Evolutionary conservation across 1,140 invertebrate genomes (phyloP).

Genomic region (Euura lappo): DNA sequence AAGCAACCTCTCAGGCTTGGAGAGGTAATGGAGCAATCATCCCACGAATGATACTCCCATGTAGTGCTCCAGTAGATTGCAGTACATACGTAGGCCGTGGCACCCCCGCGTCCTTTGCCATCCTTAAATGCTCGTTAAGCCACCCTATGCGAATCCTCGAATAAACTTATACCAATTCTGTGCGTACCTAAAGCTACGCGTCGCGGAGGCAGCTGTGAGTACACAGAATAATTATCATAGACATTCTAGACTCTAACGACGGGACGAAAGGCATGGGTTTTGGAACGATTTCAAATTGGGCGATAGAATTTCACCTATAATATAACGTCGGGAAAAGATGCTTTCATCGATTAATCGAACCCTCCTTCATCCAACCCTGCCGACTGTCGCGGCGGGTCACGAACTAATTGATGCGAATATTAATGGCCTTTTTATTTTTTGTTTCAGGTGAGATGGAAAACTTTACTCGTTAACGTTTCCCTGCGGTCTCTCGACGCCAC

Average conservation of each 20-base stretch:
- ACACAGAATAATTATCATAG: too few species aligned
- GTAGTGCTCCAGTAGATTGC: neutral
- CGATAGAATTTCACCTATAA: neutral
- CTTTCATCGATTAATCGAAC: neutral
- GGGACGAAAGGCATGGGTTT: too few species aligned
- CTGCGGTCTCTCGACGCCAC: too few species aligned
- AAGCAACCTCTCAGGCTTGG: neutral
- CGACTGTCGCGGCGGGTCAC: too few species aligned
- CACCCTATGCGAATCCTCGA: neutral
- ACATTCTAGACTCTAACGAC: too few species aligned
- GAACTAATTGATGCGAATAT: neutral
- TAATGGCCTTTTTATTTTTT: neutral
- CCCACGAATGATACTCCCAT: neutral
- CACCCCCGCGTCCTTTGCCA: neutral
- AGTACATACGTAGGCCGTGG: neutral
- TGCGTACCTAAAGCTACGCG: too few species aligned
- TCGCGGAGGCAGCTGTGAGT: too few species aligned
- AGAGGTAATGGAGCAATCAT: neutral
- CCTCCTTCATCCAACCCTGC: neutral
- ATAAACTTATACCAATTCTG: neutral
- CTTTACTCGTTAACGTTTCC: too few species aligned
- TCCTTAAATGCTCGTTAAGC: constrained; percentile 1
- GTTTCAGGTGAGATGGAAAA: neutral
- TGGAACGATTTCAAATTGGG: too few species aligned
- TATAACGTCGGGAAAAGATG: neutral